These are phyloP conservation scores for Ia io DNA, from an alignment of 2,113 vertebrate genomes.

Conservation along the genomic window DNA sequence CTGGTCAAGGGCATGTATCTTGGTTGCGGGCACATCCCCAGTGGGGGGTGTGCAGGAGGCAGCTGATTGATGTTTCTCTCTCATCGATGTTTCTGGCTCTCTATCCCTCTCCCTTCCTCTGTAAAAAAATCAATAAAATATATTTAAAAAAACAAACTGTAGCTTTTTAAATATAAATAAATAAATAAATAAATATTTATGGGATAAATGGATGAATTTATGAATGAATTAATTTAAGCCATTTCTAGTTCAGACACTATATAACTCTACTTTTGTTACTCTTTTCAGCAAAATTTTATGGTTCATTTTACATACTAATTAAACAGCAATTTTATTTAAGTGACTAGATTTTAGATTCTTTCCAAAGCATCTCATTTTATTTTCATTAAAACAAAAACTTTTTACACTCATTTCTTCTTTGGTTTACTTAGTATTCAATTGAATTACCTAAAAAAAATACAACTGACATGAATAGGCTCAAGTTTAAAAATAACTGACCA, in stretches of 20 bases:
- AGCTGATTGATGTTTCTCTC: too few relatives aligned
- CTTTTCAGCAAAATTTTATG: neutral
- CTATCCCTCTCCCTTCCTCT: too few relatives aligned
- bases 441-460: neutral
- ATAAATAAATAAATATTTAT: neutral
- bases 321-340: neutral
- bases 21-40: too few relatives aligned
- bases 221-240: neutral
- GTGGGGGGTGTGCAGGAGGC: too few relatives aligned
- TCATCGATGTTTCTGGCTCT: too few relatives aligned
- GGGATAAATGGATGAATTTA: neutral
- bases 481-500: neutral
- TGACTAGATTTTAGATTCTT: neutral
- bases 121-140: too few relatives aligned
- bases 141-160: too few relatives aligned
- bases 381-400: neutral
- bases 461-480: neutral
- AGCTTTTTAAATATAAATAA: too few relatives aligned
- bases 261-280: neutral
- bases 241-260: neutral
- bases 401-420: neutral
- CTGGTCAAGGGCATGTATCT: too few relatives aligned
- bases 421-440: neutral
- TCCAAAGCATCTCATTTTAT: conserved; percentile 19
- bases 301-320: neutral